These are phyloP conservation scores for Proterorhinus semilunaris DNA, from an alignment of 2,113 vertebrate species.

Conservation along the genomic window DNA sequence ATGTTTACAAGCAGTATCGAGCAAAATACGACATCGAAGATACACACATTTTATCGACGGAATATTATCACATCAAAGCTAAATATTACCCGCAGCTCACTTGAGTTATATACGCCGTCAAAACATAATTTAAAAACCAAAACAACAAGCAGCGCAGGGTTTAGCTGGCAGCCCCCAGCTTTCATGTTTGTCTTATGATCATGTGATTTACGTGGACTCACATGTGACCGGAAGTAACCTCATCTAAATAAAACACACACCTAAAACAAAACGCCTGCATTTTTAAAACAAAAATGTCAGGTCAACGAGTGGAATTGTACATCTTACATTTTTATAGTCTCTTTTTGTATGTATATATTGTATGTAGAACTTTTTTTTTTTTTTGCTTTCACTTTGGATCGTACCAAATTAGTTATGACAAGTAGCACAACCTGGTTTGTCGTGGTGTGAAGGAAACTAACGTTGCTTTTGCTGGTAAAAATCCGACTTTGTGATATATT, in stretches of 20 bases:
- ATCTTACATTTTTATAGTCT: background rate
- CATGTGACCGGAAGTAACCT: slow-evolving; percentile 56
- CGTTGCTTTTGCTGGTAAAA: background rate
- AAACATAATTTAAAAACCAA: slow-evolving; percentile 54
- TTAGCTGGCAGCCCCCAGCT: slow-evolving; percentile 41
- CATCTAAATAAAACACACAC: background rate
- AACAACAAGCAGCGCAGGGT: slow-evolving; percentile 39
- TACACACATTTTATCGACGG: background rate
- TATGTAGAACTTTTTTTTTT: slow-evolving; percentile 25
- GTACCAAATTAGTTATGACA: slow-evolving; percentile 18
- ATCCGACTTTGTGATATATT: background rate
- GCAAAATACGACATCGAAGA: background rate
- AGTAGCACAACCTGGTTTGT: background rate
- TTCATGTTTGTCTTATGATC: slow-evolving; percentile 68
- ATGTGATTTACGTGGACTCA: slow-evolving; percentile 50
- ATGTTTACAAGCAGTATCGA: background rate
- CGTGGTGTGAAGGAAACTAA: too few species aligned
- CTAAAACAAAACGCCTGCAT: background rate
- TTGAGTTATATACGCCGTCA: slow-evolving; percentile 30
- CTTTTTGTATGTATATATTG: background rate
- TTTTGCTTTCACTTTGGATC: slow-evolving; percentile 47
- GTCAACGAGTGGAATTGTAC: too few species aligned
- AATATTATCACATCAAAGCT: background rate
- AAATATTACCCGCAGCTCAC: slow-evolving; percentile 59
- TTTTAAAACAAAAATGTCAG: slow-evolving; percentile 27